Conservation (phyloP, 2,113 vertebrate species). For the Paedocypris sp. region DNA sequence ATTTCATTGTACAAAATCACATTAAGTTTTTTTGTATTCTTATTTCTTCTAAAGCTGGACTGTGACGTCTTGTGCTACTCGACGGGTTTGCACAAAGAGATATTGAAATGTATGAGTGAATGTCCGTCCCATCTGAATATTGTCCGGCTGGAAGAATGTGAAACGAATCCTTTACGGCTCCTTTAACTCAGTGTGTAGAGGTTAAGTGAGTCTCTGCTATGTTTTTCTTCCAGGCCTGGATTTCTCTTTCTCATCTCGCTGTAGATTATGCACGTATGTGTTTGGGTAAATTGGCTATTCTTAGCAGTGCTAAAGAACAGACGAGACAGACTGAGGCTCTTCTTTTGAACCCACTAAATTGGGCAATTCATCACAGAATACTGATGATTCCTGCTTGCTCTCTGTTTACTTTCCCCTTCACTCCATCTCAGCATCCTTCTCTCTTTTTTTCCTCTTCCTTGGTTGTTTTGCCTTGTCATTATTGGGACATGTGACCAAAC, state of each 20-base stretch:
- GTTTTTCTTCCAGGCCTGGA: background rate
- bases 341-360: constrained; percentile 38
- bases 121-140: no score
- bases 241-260: background rate
- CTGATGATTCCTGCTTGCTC: constrained; percentile 21
- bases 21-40: no score
- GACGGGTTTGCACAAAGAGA: no score
- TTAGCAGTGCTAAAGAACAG: constrained; percentile 16
- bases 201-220: constrained; percentile 21
- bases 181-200: constrained; percentile 14
- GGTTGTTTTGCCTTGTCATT: background rate
- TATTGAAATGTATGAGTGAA: no score
- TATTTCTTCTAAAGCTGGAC: no score
- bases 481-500: background rate
- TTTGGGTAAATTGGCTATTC: constrained; percentile 18
- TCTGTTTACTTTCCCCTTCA: background rate
- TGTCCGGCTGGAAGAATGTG: no score
- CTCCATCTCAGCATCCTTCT: background rate
- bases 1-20: no score
- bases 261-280: constrained; percentile 8
- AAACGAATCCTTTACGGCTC: background rate
- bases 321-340: background rate
- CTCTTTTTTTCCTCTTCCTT: background rate
- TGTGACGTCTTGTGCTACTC: no score
- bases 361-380: constrained; percentile 31